Evolutionary conservation across 2,888 invertebrate species (phyloP).

Genomic region (Apamea anceps): DNA sequence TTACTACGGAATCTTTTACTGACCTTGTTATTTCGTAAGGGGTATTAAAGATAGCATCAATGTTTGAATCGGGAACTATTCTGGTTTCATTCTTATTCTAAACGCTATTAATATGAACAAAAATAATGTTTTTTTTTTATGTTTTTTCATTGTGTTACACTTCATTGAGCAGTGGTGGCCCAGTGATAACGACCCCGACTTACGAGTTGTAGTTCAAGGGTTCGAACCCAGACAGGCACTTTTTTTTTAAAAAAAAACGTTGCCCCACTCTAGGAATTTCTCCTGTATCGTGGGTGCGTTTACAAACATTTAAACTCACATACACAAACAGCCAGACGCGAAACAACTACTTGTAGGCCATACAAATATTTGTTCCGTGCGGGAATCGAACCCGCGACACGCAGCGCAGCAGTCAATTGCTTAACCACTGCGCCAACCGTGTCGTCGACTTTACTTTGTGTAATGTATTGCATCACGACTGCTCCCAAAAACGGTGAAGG

Average conservation of each 20-base stretch:
- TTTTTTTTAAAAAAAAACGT: too few species aligned
- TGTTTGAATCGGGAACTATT: slow-evolving; percentile 33
- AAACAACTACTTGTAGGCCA: too few species aligned
- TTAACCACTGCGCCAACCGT: too few species aligned
- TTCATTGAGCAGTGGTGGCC: neutral
- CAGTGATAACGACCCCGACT: neutral
- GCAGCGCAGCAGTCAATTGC: too few species aligned
- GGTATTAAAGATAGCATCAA: slow-evolving; percentile 53
- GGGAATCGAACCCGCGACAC: too few species aligned
- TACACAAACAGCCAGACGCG: too few species aligned
- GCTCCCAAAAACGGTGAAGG: neutral
- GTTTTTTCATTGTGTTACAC: neutral
- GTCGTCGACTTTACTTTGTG: too few species aligned
- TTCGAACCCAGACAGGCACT: neutral
- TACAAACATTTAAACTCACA: too few species aligned
- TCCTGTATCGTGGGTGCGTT: too few species aligned
- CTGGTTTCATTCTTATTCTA: neutral
- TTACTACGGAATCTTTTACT: slow-evolving; percentile 77
- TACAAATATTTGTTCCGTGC: too few species aligned
- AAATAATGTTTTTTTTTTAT: neutral
- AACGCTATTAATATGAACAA: neutral
- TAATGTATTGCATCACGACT: neutral
- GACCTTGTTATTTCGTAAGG: slow-evolving; percentile 77
- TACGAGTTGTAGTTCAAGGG: neutral
- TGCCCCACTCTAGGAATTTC: too few species aligned